Base-by-base conservation (phyloP, 2,888 invertebrate genomes). In the Amiota mariae region DNA sequence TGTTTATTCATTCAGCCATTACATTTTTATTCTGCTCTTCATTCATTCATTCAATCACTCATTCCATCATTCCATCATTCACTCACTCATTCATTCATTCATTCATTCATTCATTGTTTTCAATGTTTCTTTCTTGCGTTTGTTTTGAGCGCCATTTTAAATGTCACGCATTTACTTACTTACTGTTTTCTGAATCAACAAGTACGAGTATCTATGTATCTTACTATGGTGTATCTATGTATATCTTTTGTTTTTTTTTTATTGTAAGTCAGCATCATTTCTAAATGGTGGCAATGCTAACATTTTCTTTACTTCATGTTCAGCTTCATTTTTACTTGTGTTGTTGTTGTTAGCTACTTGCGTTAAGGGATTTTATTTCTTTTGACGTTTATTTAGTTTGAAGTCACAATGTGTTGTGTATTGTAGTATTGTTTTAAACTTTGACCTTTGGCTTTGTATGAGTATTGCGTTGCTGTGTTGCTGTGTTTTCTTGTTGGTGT, bases 1-100 rank as follows among this genome's bases (percentile, higher is more conserved):
- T 76, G 76, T 78, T 82, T 77, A 79, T 77, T 77, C 70, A 54
- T 49, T 48, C 67, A 46, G 20, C 47, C 67, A 18, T 6, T 2
- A 36, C 4, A 6, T 36, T 2, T 36, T 2, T 2, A 36, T 36
- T 36, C 36, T 36, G 3, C 6, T 36, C 2, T 6, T 36, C 36
- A 36, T 36, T 36, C 36, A 36, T 24, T 2, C 67, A 48, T 18
- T 9, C 1, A 47, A 6, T 6, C n/a, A n/a, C n/a, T n/a, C n/a
- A n/a, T n/a, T n/a, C n/a, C n/a, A n/a, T n/a, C n/a, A n/a, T n/a
- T n/a, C n/a, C n/a, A 11, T 12, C 10, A 57, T 8, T 46, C 59
- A 18, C 70, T 36, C 36, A 56, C 8, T 56, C 57, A 20, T 59
- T 46, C 54, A 15, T 13, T 13, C 63, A n/a, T 36, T 36, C 61